Conservation (phyloP, 2,888 invertebrate genomes). For the Drosophila multiciliata region DNA sequence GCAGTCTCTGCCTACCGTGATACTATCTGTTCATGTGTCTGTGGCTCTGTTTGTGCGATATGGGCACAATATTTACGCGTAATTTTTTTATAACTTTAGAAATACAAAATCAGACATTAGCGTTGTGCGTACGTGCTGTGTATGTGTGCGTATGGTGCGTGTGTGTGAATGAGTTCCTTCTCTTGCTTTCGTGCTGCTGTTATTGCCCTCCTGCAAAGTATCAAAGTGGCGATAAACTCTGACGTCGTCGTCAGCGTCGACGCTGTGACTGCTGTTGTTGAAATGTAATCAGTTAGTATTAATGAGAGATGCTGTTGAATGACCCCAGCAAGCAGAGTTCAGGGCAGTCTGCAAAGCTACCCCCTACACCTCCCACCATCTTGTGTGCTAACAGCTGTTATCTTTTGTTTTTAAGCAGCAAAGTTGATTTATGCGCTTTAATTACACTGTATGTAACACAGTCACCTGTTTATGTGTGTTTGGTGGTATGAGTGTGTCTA, state of each 20-base stretch:
- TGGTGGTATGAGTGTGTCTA: not conserved
- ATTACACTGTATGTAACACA: slow-evolving; percentile 37
- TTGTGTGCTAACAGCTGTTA: slow-evolving; percentile 13
- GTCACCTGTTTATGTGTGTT: slow-evolving; percentile 5
- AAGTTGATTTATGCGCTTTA: slow-evolving; percentile 44
- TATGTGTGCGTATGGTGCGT: slow-evolving; percentile 12
- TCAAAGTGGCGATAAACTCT: slow-evolving; percentile 55
- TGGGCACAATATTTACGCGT: slow-evolving; percentile 27
- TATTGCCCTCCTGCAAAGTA: slow-evolving; percentile 55
- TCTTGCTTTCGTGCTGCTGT: slow-evolving; percentile 25
- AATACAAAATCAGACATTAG: slow-evolving; percentile 41
- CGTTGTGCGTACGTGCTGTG: slow-evolving; percentile 21
- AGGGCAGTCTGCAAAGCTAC: slow-evolving; percentile 36
- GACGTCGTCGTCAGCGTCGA: slow-evolving; percentile 30
- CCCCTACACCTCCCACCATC: not conserved
- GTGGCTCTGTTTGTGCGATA: not conserved
- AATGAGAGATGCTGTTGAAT: slow-evolving; percentile 35
- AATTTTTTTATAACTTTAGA: slow-evolving; percentile 21
- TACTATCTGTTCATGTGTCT: slow-evolving; percentile 11
- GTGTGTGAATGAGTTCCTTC: slow-evolving; percentile 1
- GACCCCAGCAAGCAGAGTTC: slow-evolving; percentile 44
- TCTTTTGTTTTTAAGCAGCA: slow-evolving; percentile 18
- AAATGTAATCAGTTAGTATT: slow-evolving; percentile 56
- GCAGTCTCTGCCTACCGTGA: slow-evolving; percentile 28
- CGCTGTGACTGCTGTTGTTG: slow-evolving; percentile 13